Conservation (phyloP, 2,797 vertebrate genomes). For the Pterois miles region DNA sequence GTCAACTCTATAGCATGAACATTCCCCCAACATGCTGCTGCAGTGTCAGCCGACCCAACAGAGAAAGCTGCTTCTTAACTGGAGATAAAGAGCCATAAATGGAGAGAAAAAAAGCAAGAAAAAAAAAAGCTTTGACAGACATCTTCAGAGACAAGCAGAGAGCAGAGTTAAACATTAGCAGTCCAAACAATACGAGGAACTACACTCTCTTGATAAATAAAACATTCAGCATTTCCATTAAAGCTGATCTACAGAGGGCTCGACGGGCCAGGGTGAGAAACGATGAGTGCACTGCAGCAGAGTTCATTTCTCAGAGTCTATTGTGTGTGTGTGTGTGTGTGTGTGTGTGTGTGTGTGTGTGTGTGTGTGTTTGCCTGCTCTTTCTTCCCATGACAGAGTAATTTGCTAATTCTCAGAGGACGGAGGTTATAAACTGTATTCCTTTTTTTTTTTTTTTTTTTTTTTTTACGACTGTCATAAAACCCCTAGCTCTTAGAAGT, state of each 20-base stretch:
- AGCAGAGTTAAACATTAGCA: slow-evolving; percentile 27
- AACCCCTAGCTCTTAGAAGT: slow-evolving; percentile 8
- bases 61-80: neutral
- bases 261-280: slow-evolving; percentile 33
- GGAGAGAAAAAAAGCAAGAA: neutral
- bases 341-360: neutral
- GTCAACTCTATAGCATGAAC: slow-evolving; percentile 3
- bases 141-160: slow-evolving; percentile 19
- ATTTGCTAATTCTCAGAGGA: slow-evolving; percentile 38
- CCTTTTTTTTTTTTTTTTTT: neutral
- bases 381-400: slow-evolving; percentile 21
- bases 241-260: slow-evolving; percentile 17
- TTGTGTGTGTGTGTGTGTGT: neutral
- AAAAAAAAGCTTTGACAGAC: neutral
- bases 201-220: slow-evolving; percentile 43
- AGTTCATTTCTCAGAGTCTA: slow-evolving; percentile 35
- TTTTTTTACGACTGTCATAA: neutral
- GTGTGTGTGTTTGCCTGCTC: neutral
- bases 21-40: slow-evolving; percentile 4
- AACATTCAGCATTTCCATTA: slow-evolving; percentile 48
- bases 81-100: neutral
- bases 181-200: slow-evolving; percentile 36
- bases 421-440: neutral
- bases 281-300: neutral
- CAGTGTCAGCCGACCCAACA: slow-evolving; percentile 4